Evolutionary conservation across 1,140 invertebrate species (phyloP).

Genomic region (Lamellibrachia luymesi): DNA sequence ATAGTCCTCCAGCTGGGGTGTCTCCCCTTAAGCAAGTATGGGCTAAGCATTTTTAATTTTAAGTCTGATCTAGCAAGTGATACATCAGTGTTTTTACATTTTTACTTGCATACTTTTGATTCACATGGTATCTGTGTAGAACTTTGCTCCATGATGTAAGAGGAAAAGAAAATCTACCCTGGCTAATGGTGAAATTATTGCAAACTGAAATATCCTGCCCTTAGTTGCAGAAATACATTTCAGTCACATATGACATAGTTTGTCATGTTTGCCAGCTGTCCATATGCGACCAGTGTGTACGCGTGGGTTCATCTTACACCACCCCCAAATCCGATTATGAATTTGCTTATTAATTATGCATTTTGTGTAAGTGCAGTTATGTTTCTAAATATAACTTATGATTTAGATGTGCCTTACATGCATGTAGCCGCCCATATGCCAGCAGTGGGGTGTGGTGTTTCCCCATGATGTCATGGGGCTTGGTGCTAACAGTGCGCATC

Average conservation of each 20-base stretch:
- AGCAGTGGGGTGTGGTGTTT: not conserved
- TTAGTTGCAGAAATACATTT: not conserved
- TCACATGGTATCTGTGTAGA: not conserved
- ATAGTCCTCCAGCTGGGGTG: too few species aligned
- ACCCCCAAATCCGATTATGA: not conserved
- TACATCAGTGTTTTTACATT: not conserved
- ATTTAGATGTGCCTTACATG: not conserved
- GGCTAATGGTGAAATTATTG: not conserved
- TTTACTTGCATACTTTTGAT: not conserved
- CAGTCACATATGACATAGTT: not conserved
- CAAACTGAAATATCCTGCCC: not conserved
- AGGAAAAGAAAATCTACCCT: not conserved
- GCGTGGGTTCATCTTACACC: not conserved
- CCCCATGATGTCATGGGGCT: not conserved
- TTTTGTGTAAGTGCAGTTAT: not conserved
- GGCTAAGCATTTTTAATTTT: not conserved
- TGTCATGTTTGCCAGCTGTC: not conserved
- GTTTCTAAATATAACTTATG: not conserved
- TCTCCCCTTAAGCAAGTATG: not conserved
- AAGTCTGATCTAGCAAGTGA: not conserved
- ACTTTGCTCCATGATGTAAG: not conserved
- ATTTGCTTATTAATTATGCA: not conserved
- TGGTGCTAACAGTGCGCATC: not conserved
- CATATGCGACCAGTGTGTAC: not conserved
- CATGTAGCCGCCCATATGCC: not conserved